Percentiles rank a stretch among this genome's conserved stretches.
These are phyloP conservation scores for Candidula unifasciata DNA, from an alignment of 2,888 invertebrate species.

Conservation along the genomic window DNA sequence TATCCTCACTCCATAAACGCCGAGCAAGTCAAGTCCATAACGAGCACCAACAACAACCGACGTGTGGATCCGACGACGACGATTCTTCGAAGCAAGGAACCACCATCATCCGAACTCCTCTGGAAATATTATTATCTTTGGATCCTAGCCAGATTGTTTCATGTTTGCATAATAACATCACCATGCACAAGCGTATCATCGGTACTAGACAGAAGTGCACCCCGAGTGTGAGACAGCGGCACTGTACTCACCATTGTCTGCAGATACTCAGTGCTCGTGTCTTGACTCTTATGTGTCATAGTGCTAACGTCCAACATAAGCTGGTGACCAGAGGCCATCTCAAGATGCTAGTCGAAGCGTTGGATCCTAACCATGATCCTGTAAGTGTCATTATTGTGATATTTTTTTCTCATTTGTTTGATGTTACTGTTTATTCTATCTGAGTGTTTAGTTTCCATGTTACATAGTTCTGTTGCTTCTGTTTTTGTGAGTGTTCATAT, in stretches of 20 bases:
- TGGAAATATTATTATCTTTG: constrained; percentile 73
- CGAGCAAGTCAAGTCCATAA: constrained; percentile 52
- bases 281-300: constrained; percentile 82
- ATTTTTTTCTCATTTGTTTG: not conserved
- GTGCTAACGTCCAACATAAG: constrained; percentile 80
- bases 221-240: constrained; percentile 82
- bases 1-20: constrained; percentile 57
- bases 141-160: constrained; percentile 81
- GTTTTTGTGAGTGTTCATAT: too few relatives aligned
- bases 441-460: not conserved
- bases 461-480: not conserved
- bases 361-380: constrained; percentile 83
- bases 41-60: constrained; percentile 54
- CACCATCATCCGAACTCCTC: constrained; percentile 65
- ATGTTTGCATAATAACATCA: constrained; percentile 82
- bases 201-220: constrained; percentile 82
- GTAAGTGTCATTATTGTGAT: not conserved
- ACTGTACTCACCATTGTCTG: constrained; percentile 82
- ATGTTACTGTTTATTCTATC: too few relatives aligned
- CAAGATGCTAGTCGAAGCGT: constrained; percentile 81
- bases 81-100: constrained; percentile 45
- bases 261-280: constrained; percentile 82
- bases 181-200: constrained; percentile 82
- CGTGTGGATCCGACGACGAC: constrained; percentile 54
- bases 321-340: constrained; percentile 81